Evolutionary conservation across 2,113 vertebrate species (phyloP), one percentile per base, ranked within the genome.

Genomic region (Osmerus eperlanus): DNA sequence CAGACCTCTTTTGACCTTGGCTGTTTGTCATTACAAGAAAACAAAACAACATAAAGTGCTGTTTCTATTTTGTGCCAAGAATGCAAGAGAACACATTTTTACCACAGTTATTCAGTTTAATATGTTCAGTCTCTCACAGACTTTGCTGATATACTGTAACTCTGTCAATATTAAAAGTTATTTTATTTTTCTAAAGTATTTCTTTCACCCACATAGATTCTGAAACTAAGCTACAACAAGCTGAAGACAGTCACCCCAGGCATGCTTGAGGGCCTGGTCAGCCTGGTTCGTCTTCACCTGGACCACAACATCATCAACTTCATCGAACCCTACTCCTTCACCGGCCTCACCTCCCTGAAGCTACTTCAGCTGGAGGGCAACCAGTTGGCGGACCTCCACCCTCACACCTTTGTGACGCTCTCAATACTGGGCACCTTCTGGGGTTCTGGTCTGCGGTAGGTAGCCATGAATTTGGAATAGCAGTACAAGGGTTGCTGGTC

Each of bases 171-270:
- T 62, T 28, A 16, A 62, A 62, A 6, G 29, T 51, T 11, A 21
- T 8, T 19, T 51, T 11, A 21, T 8, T 19, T 32, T 73, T 11
- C 29, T 51, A 3, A 5, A 63, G 23, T 6, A 3, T 56, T 21
- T 58, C 18, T 32, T 69, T 51, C 41, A 62, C 23, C 59, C 8
- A 0, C 8, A 21, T 82, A 94, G 93, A 90, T 92, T 65, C 69
- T 94, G 75, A 94, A 94, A 83, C 71, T 94, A 76, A 94, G 93
- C 73, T 94, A 94, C 81, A 94, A 94, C 88, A 93, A 93, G 84
- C 77, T 94, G 55, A 91, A 82, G 36, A 73, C 71, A 11, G 71
- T 94, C 53, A 85, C 70, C 56, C 71, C 83, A 7, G 78, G 82
- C 29, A 77, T 91, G 73, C 91, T 94, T 47, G 79, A 92, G 36